phyloP scores from a whole-genome alignment of 2,888 invertebrate genomes.

The Augochlorella aurata region DNA sequence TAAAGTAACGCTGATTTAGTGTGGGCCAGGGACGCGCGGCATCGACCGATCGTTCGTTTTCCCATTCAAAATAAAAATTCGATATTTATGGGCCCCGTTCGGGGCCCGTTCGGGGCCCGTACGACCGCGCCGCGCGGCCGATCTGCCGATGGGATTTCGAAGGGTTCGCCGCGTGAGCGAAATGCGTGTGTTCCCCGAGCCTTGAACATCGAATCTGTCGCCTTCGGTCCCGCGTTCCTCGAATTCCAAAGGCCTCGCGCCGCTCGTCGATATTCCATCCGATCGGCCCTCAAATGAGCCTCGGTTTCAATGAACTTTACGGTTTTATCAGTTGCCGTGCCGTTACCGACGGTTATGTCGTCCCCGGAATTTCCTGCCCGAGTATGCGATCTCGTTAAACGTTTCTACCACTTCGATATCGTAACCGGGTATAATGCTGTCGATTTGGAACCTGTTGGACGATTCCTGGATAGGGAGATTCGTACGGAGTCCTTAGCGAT shows the following conservation, averaged over 20 bases:
- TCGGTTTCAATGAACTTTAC: background rate
- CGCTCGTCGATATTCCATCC: slow-evolving; percentile 1
- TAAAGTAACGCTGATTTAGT: slow-evolving; percentile 82
- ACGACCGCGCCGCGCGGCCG: slow-evolving; percentile 44
- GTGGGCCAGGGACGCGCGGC: slow-evolving; percentile 70
- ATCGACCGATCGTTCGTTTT: slow-evolving; percentile 79
- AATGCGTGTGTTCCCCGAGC: slow-evolving; percentile 39
- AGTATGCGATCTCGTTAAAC: background rate
- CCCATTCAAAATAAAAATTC: slow-evolving; percentile 81
- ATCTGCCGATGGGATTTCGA: slow-evolving; percentile 67
- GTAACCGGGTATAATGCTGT: too few species aligned
- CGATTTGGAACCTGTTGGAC: too few species aligned
- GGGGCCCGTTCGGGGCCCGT: slow-evolving; percentile 49
- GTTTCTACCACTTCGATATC: background rate
- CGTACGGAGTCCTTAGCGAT: too few species aligned
- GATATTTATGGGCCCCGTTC: slow-evolving; percentile 78
- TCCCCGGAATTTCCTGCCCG: background rate
- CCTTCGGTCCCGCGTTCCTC: slow-evolving; percentile 47
- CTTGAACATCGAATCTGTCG: slow-evolving; percentile 41
- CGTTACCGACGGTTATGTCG: background rate
- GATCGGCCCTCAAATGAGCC: background rate
- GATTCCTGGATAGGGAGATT: too few species aligned
- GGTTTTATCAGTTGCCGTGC: background rate
- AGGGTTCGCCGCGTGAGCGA: slow-evolving; percentile 51
- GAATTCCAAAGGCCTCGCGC: background rate